These are phyloP conservation scores for Anadara kagoshimensis DNA, from an alignment of 1,140 invertebrate genomes.

Conservation along the genomic window DNA sequence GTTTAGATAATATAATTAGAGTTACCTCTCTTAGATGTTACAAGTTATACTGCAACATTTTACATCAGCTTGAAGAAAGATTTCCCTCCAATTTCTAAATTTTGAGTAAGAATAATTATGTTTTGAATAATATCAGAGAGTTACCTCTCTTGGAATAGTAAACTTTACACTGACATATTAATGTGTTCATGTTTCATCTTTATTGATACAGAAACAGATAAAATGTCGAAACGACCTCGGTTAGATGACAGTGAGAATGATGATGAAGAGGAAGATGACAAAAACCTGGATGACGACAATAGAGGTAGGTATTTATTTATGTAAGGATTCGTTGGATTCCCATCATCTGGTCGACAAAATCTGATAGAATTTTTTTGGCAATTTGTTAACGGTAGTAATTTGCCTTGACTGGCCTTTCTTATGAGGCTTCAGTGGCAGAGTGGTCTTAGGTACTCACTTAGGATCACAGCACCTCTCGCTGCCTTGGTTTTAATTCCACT, in stretches of 20 bases:
- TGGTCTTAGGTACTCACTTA: too few relatives aligned
- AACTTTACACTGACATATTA: neutral
- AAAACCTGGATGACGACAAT: neutral
- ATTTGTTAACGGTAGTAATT: constrained; percentile 1
- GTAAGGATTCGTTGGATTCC: neutral
- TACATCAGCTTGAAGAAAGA: too few relatives aligned
- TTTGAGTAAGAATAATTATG: too few relatives aligned
- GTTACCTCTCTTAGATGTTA: too few relatives aligned
- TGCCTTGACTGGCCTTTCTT: neutral
- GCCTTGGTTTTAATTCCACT: too few relatives aligned
- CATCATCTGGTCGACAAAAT: neutral
- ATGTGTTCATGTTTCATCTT: neutral
- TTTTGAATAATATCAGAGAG: too few relatives aligned
- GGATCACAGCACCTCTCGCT: too few relatives aligned
- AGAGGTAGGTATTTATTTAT: neutral
- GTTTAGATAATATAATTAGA: too few relatives aligned
- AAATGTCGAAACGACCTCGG: neutral
- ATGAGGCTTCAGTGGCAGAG: too few relatives aligned
- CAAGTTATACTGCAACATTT: too few relatives aligned
- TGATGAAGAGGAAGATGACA: constrained; percentile 17
- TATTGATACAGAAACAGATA: neutral
- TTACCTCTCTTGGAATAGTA: neutral
- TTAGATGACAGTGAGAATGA: neutral
- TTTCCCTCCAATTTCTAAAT: too few relatives aligned
- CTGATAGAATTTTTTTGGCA: neutral